Evolutionary conservation across 2,888 invertebrate genomes (phyloP), one percentile per base, ranked within the genome.

Genomic region (Dryocosmus kuriphilus): DNA sequence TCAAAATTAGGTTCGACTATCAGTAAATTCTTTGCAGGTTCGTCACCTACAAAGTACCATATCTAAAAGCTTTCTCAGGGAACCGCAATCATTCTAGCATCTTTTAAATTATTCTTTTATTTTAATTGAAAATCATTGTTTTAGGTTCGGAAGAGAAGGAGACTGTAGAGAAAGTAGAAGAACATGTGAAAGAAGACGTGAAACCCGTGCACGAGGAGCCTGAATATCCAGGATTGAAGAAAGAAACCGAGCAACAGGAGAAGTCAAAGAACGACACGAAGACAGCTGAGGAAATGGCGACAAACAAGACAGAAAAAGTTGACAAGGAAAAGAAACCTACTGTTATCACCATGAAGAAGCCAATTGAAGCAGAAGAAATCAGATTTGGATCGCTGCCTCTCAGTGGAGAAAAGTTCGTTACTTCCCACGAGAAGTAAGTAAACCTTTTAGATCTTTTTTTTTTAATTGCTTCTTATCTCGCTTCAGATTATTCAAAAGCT

Each of bases 1-100:
- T 96, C 98, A 24, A 98, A 98, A 92, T 93, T 99, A 84, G 98
- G 98, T 80, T 98, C 95, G 90, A 98, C 98, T 9, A 96, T 99
- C 76, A 98, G 97, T 91, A 98, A 98, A 92, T 93, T 99, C 19
- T 99, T 99, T 90, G 94, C 96, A 83, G 94, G 94, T 90, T 89
- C 85, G 89, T 90, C 86, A 80, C 78, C 61, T 77, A 77, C 62
- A 62, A 79, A 67, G 27, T 74, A n/a, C n/a, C 62, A 27, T 63
- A 30, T 51, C 24, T 30, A 67, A 46, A 38, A 22, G 22, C 7
- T 30, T 46, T 24, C 19, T 62, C 27, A 41, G 3, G 9, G 16
- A 32, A 51, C 22, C 32, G 60, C n/a, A 35, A 41, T n/a, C n/a
- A n/a, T n/a, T n/a, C n/a, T n/a, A n/a, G n/a, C n/a, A n/a, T 16